phyloP scores from a whole-genome alignment of 2,797 vertebrate species.

The Adelosebastes latens region DNA sequence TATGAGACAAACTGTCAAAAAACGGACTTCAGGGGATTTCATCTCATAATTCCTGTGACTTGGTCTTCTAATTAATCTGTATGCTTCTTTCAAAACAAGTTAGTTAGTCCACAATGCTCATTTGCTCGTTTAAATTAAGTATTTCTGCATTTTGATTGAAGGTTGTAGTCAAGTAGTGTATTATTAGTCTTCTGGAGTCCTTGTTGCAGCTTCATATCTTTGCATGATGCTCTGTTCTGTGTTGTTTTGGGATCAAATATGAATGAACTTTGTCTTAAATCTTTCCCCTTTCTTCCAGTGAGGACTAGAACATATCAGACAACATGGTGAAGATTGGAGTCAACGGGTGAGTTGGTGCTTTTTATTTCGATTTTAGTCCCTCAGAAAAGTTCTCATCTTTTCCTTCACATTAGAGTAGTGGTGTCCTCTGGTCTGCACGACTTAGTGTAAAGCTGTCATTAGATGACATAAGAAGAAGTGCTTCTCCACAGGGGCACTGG shows the following conservation, averaged over 20 bases:
- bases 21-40: not conserved
- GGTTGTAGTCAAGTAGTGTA: not conserved
- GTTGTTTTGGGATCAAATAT: not conserved
- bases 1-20: not conserved
- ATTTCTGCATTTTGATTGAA: not conserved
- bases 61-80: not conserved
- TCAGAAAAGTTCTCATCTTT: not conserved
- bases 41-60: no score
- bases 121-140: not conserved
- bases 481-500: not conserved
- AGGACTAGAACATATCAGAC: conserved; percentile 35
- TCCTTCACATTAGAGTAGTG: not conserved
- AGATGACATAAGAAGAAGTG: not conserved
- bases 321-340: conserved; percentile 79
- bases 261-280: not conserved
- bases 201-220: not conserved
- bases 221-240: no score
- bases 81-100: not conserved
- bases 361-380: not conserved
- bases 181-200: no score
- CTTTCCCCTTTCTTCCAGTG: conserved; percentile 16
- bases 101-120: no score
- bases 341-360: conserved; percentile 68
- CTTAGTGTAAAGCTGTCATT: not conserved
- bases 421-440: not conserved